Base-by-base conservation (phyloP, 2,888 invertebrate species). In the Ferdinandea cuprea region DNA sequence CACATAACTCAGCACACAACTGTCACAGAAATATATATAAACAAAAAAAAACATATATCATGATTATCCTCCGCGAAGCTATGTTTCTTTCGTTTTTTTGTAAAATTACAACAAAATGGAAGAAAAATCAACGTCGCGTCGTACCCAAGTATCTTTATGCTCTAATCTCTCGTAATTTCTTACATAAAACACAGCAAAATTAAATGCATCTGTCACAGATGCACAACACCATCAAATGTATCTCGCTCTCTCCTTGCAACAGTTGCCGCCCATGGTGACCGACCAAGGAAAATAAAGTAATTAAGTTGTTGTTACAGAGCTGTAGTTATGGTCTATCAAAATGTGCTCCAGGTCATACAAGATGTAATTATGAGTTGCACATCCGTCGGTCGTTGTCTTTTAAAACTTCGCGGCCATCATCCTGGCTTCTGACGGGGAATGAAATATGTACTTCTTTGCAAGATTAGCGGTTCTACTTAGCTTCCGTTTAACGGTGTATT, bases 401-500 rank as follows among this genome's bases (percentile, higher is more conserved):
- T 30, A 52, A 52, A 30, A 30, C 52, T 48, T 13, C 13, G 9
- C 25, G 30, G 15, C 3, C 32, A 13, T 19, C 6, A 61, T 21
- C 11, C 42, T 11, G 4, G 19, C 11, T 44, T 9, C 11, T 13
- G 28, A 7, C 32, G 21, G 11, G 25, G 48, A 11, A 8, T 0
- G 25, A 25, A 25, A 7, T 32, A 13, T 2, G 6, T 8, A 13
- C 11, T 9, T 8, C 44, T 19, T 44, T 11, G 0, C 3, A 71
- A 52, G 40, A 44, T 32, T n/a, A 72, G 15, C 42, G 32, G 19
- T 61, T 50, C 32, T 52, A 32, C 46, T 68, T 37, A 56, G 54
- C 54, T 73, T 73, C 73, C 73, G 73, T 63, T 56, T 63, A 73
- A 73, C 73, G 63, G 73, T 73, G 54, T 21, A 56, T 56, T 56